These are phyloP conservation scores for Hypercompe scribonia DNA, from an alignment of 2,888 invertebrate genomes.

Conservation along the genomic window DNA sequence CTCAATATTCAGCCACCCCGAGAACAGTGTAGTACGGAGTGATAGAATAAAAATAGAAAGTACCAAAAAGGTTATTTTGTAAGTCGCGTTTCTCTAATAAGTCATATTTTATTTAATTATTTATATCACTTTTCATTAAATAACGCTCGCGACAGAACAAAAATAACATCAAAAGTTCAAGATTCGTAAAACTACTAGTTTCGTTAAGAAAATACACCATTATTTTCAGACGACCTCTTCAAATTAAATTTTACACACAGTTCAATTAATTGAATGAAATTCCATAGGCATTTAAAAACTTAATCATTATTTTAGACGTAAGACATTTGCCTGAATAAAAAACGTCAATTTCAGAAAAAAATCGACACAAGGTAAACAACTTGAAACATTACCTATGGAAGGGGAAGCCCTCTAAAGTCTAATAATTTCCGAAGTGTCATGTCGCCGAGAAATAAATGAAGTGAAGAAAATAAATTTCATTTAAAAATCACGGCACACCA, in stretches of 20 bases:
- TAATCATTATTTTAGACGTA: neutral
- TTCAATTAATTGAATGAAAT: neutral
- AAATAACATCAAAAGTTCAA: neutral
- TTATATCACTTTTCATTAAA: too few species aligned
- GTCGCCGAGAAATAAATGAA: conserved; percentile 84
- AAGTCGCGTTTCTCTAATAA: too few species aligned
- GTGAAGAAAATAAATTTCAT: conserved; percentile 85
- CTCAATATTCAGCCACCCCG: too few species aligned
- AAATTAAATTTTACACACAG: neutral
- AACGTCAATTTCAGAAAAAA: conserved; percentile 32
- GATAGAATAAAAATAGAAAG: too few species aligned
- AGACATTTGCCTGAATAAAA: neutral
- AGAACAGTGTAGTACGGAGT: too few species aligned
- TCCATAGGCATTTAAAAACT: neutral
- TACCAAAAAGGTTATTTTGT: too few species aligned
- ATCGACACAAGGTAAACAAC: conserved; percentile 68
- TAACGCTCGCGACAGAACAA: too few species aligned
- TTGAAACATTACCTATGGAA: conserved; percentile 70
- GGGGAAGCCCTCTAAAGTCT: conserved; percentile 74
- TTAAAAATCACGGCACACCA: conserved; percentile 85
- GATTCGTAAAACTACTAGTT: neutral
- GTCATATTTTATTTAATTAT: too few species aligned
- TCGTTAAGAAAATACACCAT: neutral
- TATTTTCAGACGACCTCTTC: accelerated
- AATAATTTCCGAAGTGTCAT: conserved; percentile 85